Evolutionary conservation across 2,797 vertebrate genomes (phyloP), one percentile per base, ranked within the genome.

Genomic region (Cyprinodon diabolis): DNA sequence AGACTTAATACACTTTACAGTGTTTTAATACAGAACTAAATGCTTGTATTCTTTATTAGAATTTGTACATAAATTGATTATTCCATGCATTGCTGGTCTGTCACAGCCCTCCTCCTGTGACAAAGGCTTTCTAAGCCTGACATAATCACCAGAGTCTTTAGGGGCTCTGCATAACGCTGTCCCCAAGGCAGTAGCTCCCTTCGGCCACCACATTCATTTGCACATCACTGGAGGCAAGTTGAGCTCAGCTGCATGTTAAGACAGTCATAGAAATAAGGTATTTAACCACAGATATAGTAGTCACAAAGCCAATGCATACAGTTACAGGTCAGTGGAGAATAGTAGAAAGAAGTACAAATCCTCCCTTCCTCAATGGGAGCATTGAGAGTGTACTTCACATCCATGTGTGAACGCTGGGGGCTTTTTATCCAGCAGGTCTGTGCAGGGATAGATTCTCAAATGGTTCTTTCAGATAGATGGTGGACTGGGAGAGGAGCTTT

Each of bases 11-110:
- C 30, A 30, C 30, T 30, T 30, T 30, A 30, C 30, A 30, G 40
- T 76, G 75, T 81, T 68, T 12, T 66, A 23, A 43, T 3, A 23
- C 17, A 21, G 58, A 35, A 58, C 62, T 54, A 52, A 30, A 1
- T 17, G 15, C 52, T 72, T 15, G 54, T 78, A 21, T 9, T 79
- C 73, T 78, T 30, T 4, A 65, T 48, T 30, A 74, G 58, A 81
- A 79, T 86, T 82, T 85, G 78, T 75, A 71, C 80, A 83, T 84
- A 84, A 87, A 90, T 86, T 86, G 90, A 91, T 94, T 90, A 83
- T 68, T 51, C 48, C 71, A 57, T 70, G 84, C 86, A 79, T 69
- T 69, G 80, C 72, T 86, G 82, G 82, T 83, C 85, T 81, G 86
- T 83, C 82, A 85, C 78, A 63, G 78, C 62, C 75, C 81, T 85